Conservation (phyloP, 2,113 vertebrate species). For the Hylia prasina region DNA sequence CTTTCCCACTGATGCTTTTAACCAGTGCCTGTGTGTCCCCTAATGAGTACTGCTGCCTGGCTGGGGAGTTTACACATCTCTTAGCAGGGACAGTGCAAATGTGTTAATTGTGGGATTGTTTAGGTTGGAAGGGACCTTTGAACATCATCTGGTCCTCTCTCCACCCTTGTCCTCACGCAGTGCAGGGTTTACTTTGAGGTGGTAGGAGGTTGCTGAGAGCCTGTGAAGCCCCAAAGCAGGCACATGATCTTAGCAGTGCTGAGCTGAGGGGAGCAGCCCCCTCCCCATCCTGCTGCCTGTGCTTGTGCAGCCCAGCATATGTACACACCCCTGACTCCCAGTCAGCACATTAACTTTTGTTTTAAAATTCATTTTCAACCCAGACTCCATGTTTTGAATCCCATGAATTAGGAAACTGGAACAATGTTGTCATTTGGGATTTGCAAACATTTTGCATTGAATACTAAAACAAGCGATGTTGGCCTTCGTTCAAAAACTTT, state of each 20-base stretch:
- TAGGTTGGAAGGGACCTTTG: neutral
- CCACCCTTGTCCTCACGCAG: neutral
- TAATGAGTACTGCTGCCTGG: neutral
- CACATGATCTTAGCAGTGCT: neutral
- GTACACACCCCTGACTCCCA: rapidly evolving
- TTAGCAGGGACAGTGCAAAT: neutral
- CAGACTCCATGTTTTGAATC: neutral
- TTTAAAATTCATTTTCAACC: neutral
- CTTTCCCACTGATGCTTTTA: neutral
- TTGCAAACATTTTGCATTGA: neutral
- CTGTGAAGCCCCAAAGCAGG: neutral
- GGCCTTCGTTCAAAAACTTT: slow-evolving; percentile 20
- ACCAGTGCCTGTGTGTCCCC: neutral
- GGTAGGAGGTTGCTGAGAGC: neutral
- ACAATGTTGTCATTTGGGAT: slow-evolving; percentile 23
- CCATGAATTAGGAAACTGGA: neutral
- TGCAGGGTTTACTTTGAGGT: neutral
- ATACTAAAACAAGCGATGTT: neutral
- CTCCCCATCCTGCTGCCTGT: neutral
- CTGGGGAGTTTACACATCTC: neutral
- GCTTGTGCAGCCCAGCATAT: rapidly evolving
- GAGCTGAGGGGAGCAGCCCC: neutral
- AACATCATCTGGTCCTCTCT: neutral
- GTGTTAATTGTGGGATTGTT: neutral
- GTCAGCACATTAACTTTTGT: neutral